Evolutionary conservation across 1,140 invertebrate genomes (phyloP).

Genomic region (Carcinoscorpius rotundicauda): DNA sequence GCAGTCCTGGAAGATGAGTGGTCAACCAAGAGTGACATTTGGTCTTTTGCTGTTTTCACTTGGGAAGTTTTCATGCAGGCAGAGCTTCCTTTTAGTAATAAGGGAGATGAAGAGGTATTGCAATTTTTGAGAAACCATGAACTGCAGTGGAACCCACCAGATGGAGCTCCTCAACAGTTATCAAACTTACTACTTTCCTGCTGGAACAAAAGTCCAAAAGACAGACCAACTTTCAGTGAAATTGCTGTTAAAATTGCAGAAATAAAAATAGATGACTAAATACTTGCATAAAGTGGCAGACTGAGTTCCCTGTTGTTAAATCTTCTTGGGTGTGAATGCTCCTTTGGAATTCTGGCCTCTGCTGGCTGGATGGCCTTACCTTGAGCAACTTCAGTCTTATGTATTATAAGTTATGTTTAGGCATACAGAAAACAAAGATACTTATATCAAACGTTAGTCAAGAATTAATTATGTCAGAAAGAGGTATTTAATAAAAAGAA

Average conservation of each 20-base stretch:
- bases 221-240: conserved; percentile 48
- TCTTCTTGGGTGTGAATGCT: too few species aligned
- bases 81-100: conserved; percentile 47
- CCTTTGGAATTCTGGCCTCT: too few species aligned
- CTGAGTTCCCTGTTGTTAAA: too few species aligned
- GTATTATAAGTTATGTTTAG: too few species aligned
- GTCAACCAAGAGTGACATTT: conserved; percentile 87
- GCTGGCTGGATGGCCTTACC: too few species aligned
- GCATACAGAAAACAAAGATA: too few species aligned
- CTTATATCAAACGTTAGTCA: too few species aligned
- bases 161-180: conserved; percentile 8
- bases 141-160: conserved; percentile 15
- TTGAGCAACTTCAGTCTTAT: too few species aligned
- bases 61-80: conserved; percentile 90
- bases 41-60: conserved; percentile 75
- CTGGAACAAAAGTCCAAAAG: conserved; percentile 47
- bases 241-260: conserved; percentile 27
- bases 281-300: too few species aligned
- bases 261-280: conserved; percentile 16
- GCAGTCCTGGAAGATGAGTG: conserved; percentile 80
- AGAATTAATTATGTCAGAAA: too few species aligned
- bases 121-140: conserved; percentile 7
- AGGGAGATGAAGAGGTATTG: conserved; percentile 12
- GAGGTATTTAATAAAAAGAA: too few species aligned
- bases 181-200: conserved; percentile 42